A percentile compares a stretch with the other conserved stretches of the same genome.
phyloP scores from a whole-genome alignment of 2,113 vertebrate genomes.

The Orcinus orca region DNA sequence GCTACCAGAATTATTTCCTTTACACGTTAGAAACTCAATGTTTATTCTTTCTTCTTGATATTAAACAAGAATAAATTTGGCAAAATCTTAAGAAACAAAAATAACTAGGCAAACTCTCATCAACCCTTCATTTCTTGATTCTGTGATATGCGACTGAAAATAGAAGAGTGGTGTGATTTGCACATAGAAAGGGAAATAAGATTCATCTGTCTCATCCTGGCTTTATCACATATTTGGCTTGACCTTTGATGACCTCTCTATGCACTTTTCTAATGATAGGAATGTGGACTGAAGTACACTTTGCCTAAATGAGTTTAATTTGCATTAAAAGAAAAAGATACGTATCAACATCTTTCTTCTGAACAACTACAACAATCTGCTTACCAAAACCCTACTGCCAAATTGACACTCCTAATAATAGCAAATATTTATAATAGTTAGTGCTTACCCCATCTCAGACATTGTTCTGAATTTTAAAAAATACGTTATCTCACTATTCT shows the following conservation, averaged over 20 bases:
- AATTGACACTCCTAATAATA: not conserved
- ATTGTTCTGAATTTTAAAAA: not conserved
- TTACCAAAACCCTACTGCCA: not conserved
- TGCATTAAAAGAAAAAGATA: not conserved
- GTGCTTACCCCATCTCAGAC: not conserved
- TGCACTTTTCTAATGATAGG: not conserved
- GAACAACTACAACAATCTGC: not conserved
- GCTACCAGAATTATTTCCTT: slow-evolving; percentile 7
- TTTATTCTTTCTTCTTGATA: slow-evolving; percentile 27
- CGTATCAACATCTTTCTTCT: not conserved
- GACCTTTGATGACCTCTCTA: not conserved
- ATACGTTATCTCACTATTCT: not conserved
- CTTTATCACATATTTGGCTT: not conserved
- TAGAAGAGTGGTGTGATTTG: not conserved
- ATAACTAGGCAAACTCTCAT: not conserved
- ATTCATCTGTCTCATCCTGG: not conserved
- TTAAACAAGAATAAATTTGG: slow-evolving; percentile 19
- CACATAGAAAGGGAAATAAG: not conserved
- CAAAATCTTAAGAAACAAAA: slow-evolving; percentile 6
- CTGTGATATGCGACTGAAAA: slow-evolving; percentile 9
- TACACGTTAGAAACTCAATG: not conserved
- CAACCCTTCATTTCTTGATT: not conserved
- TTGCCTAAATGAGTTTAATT: not conserved
- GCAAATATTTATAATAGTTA: not conserved
- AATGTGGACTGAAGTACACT: not conserved